Conservation (phyloP, 1,140 invertebrate genomes). For the Centruroides vittatus region DNA sequence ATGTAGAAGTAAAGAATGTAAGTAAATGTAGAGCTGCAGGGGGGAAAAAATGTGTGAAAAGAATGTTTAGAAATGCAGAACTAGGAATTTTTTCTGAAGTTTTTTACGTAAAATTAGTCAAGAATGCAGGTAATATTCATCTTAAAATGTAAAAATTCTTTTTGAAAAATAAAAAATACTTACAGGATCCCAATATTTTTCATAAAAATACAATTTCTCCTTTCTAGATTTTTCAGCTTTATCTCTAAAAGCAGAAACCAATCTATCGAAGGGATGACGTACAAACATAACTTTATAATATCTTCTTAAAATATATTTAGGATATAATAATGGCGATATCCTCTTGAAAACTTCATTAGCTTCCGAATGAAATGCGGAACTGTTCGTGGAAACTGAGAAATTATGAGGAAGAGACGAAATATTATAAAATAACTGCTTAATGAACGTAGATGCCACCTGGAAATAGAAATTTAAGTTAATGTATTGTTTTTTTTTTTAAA, state of each 20-base stretch:
- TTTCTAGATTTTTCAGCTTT: slow-evolving; percentile 19
- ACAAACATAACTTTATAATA: slow-evolving; percentile 27
- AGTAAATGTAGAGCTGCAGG: no score
- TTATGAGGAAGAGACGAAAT: slow-evolving; percentile 9
- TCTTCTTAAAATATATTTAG: slow-evolving; percentile 2
- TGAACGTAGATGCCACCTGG: slow-evolving; percentile 19
- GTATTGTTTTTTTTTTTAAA: no score
- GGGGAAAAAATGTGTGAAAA: no score
- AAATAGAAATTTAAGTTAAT: no score
- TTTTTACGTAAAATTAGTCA: no score
- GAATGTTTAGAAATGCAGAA: no score
- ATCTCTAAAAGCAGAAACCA: slow-evolving; percentile 24
- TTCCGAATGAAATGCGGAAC: slow-evolving; percentile 16
- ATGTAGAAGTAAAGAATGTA: no score
- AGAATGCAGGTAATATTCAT: no score
- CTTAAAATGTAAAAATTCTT: no score
- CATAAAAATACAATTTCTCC: slow-evolving; percentile 17
- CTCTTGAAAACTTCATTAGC: slow-evolving; percentile 19
- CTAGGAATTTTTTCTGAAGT: no score
- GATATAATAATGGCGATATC: slow-evolving; percentile 15
- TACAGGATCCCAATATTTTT: slow-evolving; percentile 4
- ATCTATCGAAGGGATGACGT: slow-evolving; percentile 26
- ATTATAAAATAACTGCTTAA: slow-evolving; percentile 20
- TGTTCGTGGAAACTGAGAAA: neutral
- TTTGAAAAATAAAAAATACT: no score